phyloP scores from a whole-genome alignment of 2,113 vertebrate genomes.

The Saguinus imperator region DNA sequence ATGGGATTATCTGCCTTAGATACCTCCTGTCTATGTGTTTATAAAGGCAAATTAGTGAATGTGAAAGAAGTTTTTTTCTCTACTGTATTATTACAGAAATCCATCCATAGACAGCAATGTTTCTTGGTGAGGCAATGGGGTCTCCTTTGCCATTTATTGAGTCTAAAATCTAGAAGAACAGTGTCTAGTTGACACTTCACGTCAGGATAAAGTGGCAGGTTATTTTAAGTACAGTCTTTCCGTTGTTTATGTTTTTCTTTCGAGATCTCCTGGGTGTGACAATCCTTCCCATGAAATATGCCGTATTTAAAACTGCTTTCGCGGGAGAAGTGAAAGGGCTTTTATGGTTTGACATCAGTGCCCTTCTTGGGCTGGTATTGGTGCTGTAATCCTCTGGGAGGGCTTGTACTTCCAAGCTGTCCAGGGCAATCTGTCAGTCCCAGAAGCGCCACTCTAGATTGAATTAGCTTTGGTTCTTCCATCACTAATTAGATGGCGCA shows the following conservation, averaged over 20 bases:
- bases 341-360: background rate
- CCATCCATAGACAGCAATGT: background rate
- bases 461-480: slow-evolving; percentile 69
- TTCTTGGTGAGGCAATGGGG: background rate
- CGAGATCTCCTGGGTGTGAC: background rate
- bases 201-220: background rate
- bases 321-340: background rate
- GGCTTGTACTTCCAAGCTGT: background rate
- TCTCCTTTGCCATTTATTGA: background rate
- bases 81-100: background rate
- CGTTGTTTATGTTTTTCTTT: background rate
- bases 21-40: background rate
- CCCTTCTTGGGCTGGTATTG: background rate
- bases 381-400: background rate
- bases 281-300: background rate
- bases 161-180: slow-evolving; percentile 11
- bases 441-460: slow-evolving; percentile 31
- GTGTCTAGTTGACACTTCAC: background rate
- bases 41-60: slow-evolving; percentile 11
- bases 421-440: slow-evolving; percentile 40
- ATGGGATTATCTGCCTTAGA: background rate
- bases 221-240: background rate
- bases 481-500: slow-evolving; percentile 64
- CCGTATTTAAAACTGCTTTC: background rate
- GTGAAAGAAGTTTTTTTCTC: background rate